Conservation (phyloP, 2,113 vertebrate species). For the Polypterus senegalus region DNA sequence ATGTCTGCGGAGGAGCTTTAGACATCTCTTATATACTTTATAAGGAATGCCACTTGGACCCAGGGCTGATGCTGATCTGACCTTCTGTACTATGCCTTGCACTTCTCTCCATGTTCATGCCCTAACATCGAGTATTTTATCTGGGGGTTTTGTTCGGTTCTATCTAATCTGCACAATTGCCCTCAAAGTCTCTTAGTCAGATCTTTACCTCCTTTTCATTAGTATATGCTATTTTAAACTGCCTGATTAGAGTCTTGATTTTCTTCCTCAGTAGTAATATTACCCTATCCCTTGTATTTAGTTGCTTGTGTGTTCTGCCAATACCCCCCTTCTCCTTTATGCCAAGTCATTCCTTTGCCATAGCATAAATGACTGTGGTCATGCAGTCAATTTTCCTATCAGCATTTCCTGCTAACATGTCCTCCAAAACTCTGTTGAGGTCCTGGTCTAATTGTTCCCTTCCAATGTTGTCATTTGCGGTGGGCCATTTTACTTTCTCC, state of each 20-base stretch:
- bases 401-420: neutral
- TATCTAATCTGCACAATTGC: too few species aligned
- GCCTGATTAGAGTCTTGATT: conserved; percentile 5
- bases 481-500: too few species aligned
- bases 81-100: too few species aligned
- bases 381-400: neutral
- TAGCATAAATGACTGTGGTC: neutral
- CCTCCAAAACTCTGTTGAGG: neutral
- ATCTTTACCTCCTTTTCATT: neutral
- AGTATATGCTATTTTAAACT: conserved; percentile 3
- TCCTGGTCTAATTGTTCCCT: neutral
- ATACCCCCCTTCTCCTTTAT: neutral
- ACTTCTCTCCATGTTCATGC: too few species aligned
- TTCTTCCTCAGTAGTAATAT: neutral
- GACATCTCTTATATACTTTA: too few species aligned
- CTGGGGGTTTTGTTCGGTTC: too few species aligned
- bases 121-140: too few species aligned
- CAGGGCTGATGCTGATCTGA: too few species aligned
- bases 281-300: neutral
- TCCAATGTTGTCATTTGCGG: too few species aligned
- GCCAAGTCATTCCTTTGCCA: conserved; percentile 4
- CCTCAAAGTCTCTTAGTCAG: too few species aligned
- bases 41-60: too few species aligned
- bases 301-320: neutral
- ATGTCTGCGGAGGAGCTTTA: neutral